Conservation (phyloP, 2,113 vertebrate genomes). For the Nycticryphes semicollaris region DNA sequence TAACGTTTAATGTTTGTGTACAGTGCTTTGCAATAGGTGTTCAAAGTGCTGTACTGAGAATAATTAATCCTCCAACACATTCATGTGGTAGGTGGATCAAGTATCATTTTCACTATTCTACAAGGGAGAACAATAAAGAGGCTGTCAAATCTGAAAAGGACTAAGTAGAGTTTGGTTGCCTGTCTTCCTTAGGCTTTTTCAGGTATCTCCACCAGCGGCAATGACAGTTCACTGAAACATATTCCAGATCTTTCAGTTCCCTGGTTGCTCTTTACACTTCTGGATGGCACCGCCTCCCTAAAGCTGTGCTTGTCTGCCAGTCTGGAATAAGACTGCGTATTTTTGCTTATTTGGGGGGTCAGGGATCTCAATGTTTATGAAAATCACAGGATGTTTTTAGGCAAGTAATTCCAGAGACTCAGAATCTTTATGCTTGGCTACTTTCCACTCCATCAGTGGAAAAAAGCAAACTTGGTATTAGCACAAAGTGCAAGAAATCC, state of each 20-base stretch:
- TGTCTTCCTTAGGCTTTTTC: not conserved
- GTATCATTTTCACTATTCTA: conserved; percentile 6
- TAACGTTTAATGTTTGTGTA: not conserved
- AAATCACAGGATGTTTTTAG: not conserved
- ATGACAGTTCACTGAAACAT: not conserved
- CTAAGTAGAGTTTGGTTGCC: not conserved
- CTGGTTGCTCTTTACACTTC: not conserved
- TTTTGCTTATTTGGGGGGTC: not conserved
- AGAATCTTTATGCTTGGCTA: not conserved
- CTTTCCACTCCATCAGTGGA: not conserved
- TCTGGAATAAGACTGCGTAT: not conserved
- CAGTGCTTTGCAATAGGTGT: not conserved
- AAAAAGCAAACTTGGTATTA: not conserved
- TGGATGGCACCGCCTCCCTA: not conserved
- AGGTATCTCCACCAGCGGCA: not conserved
- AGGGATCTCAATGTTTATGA: not conserved
- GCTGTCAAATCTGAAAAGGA: conserved; percentile 34
- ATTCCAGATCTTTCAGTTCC: not conserved
- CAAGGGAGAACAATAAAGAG: not conserved
- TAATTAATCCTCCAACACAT: conserved; percentile 38
- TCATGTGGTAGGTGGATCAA: conserved; percentile 29
- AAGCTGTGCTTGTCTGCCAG: not conserved
- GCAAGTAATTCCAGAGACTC: not conserved
- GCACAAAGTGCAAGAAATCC: not conserved
- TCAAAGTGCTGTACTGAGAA: conserved; percentile 7